A percentile compares a stretch with the other conserved stretches of the same genome.
phyloP scores from a whole-genome alignment of 2,113 vertebrate species.

The Engystomops pustulosus region DNA sequence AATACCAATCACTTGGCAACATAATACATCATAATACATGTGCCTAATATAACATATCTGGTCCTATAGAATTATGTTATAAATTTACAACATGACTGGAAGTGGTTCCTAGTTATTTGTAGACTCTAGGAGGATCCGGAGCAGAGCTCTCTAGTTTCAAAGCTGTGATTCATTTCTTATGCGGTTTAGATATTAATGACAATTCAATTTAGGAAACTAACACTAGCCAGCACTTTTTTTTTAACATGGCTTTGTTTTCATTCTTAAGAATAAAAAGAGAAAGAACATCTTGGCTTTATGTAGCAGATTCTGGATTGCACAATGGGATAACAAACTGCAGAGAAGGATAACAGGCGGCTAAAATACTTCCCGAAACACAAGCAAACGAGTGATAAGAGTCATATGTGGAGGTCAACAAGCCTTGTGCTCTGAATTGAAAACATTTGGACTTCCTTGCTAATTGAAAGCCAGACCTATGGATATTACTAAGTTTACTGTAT shows the following conservation, averaged over 20 bases:
- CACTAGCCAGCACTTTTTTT: conserved; percentile 29
- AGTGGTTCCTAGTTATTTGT: background rate
- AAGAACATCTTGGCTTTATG: conserved; percentile 30
- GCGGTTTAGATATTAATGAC: conserved; percentile 37
- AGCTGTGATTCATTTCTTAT: conserved; percentile 29
- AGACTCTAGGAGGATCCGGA: background rate
- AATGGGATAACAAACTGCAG: conserved; percentile 27
- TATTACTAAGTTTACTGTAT: background rate
- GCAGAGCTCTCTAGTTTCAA: conserved; percentile 8
- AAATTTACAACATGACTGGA: background rate
- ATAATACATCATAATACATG: too few species aligned
- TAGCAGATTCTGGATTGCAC: conserved; percentile 21
- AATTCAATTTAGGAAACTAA: conserved; percentile 21
- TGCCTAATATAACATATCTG: too few species aligned
- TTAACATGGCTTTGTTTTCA: conserved; percentile 24
- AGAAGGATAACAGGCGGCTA: background rate
- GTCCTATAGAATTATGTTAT: too few species aligned
- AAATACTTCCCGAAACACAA: conserved; percentile 20
- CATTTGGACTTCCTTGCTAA: background rate
- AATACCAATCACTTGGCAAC: too few species aligned
- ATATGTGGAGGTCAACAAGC: background rate
- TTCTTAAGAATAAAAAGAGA: background rate
- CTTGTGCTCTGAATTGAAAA: background rate
- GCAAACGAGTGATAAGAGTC: background rate
- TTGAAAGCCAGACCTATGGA: background rate